Percentiles rank a stretch among this genome's conserved stretches.
These are phyloP conservation scores for Brachionus asplanchnoidis DNA, from an alignment of 1,140 invertebrate genomes.

Conservation along the genomic window DNA sequence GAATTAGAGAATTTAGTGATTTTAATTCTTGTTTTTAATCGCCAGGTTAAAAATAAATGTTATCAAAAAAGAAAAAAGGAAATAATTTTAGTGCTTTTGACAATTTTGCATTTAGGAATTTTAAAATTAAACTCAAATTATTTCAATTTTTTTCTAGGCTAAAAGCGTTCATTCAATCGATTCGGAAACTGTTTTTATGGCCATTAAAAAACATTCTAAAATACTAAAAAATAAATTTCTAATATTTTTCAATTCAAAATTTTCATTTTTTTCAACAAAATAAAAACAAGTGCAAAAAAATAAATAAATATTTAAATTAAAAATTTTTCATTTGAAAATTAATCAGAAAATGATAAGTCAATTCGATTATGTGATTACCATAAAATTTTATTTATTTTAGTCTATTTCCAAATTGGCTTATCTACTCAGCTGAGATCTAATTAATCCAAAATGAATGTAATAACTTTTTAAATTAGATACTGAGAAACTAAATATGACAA, in stretches of 20 bases:
- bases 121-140: neutral
- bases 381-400: neutral
- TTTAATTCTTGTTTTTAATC: neutral
- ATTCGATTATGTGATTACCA: neutral
- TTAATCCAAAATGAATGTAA: neutral
- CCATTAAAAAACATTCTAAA: too few relatives aligned
- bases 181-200: too few relatives aligned
- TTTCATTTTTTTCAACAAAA: too few relatives aligned
- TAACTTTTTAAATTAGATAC: neutral
- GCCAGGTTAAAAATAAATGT: neutral
- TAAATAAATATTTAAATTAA: neutral
- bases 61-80: neutral
- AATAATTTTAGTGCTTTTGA: neutral
- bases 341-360: neutral
- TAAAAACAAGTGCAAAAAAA: too few relatives aligned
- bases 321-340: neutral
- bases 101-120: neutral
- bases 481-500: neutral
- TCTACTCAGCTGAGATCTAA: neutral
- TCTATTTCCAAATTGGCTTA: neutral
- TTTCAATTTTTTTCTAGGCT: too few relatives aligned
- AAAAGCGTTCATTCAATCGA: too few relatives aligned
- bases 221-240: too few relatives aligned
- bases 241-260: neutral
- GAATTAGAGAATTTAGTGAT: neutral